phyloP scores from a whole-genome alignment of 2,113 vertebrate genomes.

The Pimephales promelas region DNA sequence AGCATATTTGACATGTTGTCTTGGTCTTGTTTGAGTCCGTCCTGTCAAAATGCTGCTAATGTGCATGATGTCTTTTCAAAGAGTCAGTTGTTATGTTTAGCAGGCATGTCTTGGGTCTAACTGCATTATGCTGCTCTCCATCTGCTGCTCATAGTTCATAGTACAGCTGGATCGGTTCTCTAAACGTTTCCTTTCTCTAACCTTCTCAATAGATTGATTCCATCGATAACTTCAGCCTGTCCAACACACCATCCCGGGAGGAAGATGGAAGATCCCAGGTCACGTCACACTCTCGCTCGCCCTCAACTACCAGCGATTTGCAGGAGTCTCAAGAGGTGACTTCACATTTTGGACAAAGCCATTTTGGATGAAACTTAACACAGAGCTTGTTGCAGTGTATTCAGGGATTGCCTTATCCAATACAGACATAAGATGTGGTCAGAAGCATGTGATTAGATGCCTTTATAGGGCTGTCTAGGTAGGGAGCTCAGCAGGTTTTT shows the following conservation, averaged over 20 bases:
- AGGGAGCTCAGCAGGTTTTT: neutral
- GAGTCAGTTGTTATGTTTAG: neutral
- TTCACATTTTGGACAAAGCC: too few relatives aligned
- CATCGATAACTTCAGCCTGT: conserved; percentile 85
- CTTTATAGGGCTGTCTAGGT: neutral
- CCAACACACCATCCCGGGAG: conserved; percentile 86
- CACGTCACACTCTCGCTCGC: conserved; percentile 86
- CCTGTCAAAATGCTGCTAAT: neutral
- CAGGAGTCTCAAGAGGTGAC: conserved; percentile 85
- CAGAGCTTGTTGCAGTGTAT: neutral
- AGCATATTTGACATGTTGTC: neutral
- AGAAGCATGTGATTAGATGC: neutral
- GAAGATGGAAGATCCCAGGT: conserved; percentile 85
- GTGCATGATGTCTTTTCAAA: conserved; percentile 18
- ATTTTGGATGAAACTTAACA: neutral
- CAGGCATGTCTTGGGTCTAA: neutral
- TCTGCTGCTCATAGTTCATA: neutral
- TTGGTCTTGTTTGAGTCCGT: neutral
- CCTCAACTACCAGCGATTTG: conserved; percentile 88
- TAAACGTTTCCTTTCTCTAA: neutral
- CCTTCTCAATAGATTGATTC: conserved; percentile 83
- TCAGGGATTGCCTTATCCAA: neutral
- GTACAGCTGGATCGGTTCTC: neutral
- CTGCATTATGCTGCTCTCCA: neutral
- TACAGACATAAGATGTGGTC: neutral